phyloP scores from a whole-genome alignment of 2,797 vertebrate genomes.

The Xiphorhynchus erythropygius region DNA sequence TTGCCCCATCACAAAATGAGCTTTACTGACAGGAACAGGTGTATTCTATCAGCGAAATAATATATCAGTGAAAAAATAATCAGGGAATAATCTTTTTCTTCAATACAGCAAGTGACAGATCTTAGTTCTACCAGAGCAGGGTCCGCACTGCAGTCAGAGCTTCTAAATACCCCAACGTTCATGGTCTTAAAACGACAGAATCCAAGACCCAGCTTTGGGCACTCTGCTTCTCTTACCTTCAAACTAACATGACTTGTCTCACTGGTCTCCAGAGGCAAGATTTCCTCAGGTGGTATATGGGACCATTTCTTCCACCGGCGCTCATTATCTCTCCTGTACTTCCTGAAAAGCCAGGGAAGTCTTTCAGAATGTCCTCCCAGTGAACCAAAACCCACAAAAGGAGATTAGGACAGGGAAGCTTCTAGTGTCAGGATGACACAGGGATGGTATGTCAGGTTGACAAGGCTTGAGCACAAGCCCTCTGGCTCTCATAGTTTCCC shows the following conservation, averaged over 20 bases:
- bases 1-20: too few species aligned
- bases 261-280: constrained; percentile 85
- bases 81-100: not conserved
- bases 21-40: too few species aligned
- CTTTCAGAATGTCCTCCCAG: not conserved
- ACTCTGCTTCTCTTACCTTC: constrained; percentile 77
- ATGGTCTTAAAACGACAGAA: not conserved
- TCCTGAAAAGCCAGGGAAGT: constrained; percentile 74
- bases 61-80: too few species aligned
- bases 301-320: constrained; percentile 90
- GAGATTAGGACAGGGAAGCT: not conserved
- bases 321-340: constrained; percentile 86
- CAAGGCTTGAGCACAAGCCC: not conserved
- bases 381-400: not conserved
- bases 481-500: not conserved
- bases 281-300: constrained; percentile 86
- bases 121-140: not conserved
- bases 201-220: not conserved
- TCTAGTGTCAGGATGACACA: not conserved
- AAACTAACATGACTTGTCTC: constrained; percentile 85
- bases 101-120: not conserved
- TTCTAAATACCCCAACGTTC: not conserved
- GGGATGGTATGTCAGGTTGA: not conserved
- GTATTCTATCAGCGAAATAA: too few species aligned
- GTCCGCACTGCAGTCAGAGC: not conserved